phyloP scores from a whole-genome alignment of 2,113 vertebrate species.

The Pseudopodoces humilis region DNA sequence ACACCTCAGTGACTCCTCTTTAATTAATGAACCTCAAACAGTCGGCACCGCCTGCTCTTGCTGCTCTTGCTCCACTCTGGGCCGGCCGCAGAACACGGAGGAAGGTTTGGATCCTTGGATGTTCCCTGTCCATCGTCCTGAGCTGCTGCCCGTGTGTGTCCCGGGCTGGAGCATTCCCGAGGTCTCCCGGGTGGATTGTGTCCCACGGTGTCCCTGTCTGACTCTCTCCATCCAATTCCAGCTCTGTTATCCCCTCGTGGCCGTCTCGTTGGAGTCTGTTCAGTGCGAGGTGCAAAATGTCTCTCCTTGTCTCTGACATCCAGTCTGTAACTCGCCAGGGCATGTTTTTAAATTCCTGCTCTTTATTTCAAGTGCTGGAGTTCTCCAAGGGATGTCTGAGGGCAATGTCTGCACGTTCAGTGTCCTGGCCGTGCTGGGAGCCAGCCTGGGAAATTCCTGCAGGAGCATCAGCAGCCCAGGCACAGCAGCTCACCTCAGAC shows the following conservation, averaged over 20 bases:
- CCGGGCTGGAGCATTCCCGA: not conserved
- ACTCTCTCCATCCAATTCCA: not conserved
- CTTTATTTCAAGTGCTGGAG: not conserved
- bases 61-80: slow-evolving; percentile 21
- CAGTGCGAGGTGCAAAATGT: not conserved
- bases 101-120: slow-evolving; percentile 35
- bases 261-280: not conserved
- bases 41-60: slow-evolving; percentile 5
- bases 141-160: no score
- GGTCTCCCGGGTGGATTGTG: not conserved
- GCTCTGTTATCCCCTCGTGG: not conserved
- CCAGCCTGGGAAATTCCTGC: not conserved
- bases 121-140: not conserved
- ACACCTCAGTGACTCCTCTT: slow-evolving; percentile 33
- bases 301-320: not conserved
- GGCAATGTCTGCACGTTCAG: not conserved
- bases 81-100: not conserved
- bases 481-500: not conserved
- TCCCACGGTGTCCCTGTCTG: not conserved
- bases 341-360: not conserved
- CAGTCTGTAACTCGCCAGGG: not conserved
- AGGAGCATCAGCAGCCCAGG: not conserved
- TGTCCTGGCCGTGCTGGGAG: not conserved
- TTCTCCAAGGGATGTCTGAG: not conserved
- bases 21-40: slow-evolving; percentile 7